phyloP scores from a whole-genome alignment of 2,113 vertebrate species.

The Bettongia penicillata region DNA sequence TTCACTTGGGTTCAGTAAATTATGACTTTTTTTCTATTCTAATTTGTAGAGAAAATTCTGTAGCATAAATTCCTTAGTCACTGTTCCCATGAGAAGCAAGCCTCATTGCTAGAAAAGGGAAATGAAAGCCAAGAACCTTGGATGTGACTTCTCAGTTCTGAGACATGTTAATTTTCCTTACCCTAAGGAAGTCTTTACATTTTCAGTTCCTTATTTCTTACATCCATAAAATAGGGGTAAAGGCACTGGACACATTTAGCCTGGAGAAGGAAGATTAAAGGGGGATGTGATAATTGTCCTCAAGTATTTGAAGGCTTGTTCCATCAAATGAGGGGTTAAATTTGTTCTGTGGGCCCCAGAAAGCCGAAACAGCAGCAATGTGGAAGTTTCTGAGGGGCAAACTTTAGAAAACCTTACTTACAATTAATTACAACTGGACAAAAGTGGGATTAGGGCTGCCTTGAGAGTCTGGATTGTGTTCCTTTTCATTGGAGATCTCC shows the following conservation, averaged over 20 bases:
- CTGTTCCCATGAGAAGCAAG: conserved; percentile 35
- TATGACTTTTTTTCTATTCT: conserved; percentile 1
- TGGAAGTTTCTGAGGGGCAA: not conserved
- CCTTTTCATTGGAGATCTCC: not conserved
- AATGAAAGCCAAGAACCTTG: not conserved
- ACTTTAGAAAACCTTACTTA: not conserved
- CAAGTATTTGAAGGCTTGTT: not conserved
- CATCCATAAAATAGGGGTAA: conserved; percentile 29
- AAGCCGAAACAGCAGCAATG: not conserved
- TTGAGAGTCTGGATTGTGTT: not conserved
- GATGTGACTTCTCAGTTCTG: conserved; percentile 8
- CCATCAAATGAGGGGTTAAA: not conserved
- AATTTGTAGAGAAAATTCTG: conserved; percentile 37
- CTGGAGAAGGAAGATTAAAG: not conserved
- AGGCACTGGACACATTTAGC: not conserved
- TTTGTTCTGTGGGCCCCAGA: not conserved
- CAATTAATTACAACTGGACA: not conserved
- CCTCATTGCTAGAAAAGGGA: not conserved
- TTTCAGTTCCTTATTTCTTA: conserved; percentile 9
- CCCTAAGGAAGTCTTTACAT: not conserved
- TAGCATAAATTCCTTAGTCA: conserved; percentile 30
- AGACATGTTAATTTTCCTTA: not conserved
- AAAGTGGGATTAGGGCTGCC: not conserved
- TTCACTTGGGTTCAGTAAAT: conserved; percentile 49
- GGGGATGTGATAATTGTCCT: not conserved